Base-by-base conservation (phyloP, 2,888 invertebrate species). In the Melieria omissa region DNA sequence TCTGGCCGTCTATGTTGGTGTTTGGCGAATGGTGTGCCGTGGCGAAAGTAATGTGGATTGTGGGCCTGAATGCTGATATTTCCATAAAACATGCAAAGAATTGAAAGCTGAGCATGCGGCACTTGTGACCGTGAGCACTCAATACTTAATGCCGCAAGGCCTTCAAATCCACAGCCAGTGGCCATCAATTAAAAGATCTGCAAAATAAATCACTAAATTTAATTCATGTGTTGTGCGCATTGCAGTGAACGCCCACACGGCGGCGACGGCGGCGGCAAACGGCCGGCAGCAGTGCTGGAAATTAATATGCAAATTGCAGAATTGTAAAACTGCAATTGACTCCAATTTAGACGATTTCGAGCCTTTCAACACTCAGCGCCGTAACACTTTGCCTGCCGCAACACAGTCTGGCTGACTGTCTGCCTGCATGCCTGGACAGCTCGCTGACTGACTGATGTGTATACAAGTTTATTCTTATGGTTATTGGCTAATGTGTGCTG, bases 131-230 rank as follows among this genome's bases (percentile, higher is more conserved):
- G 1, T 29, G 29, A 29, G 29, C 29, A 29, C 29, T 29, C 2
- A 29, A 29, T 29, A 29, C 29, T 29, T 29, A 29, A 29, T 29
- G 29, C 29, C 29, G 1, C 67, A 67, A 67, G 67, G 67, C 41
- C 45, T 62, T 54, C 46, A 42, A 69, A 69, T 54, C 62, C 29
- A 29, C 29, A 69, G 55, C 44, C 62, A 55, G 55, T 69, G 62
- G 69, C 63, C 14, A 63, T 69, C 63, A 69, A 69, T 63, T 69
- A 63, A 69, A 69, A 69, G 10, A 14, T 41, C 8, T 14, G 42
- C 41, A 57, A 63, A 46, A 69, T 63, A 63, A 69, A 69, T 63
- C 69, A 69, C 58, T 60, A 61, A 67, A 60, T 67, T 67, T 61
- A 67, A 60, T 67, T 67, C 61, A 60, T 60, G 60, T 49, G 61